Percentiles rank a stretch among this genome's conserved stretches.
Evolutionary conservation across 2,888 invertebrate genomes (phyloP).

Genomic region (Tillus elongatus): DNA sequence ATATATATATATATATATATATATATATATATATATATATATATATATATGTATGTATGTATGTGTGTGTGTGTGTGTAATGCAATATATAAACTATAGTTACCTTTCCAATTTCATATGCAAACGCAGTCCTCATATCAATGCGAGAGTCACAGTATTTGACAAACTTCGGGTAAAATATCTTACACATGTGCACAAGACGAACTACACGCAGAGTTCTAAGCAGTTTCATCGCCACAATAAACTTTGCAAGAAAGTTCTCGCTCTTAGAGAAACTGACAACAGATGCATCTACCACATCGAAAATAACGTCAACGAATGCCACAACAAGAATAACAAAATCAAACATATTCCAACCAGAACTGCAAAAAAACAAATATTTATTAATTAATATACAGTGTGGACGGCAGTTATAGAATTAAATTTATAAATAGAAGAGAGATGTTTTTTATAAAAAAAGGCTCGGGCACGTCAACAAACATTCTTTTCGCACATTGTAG

Average conservation of each 20-base stretch:
- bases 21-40: too few relatives aligned
- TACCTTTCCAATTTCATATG: constrained; percentile 2
- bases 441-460: too few relatives aligned
- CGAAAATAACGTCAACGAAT: background rate
- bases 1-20: too few relatives aligned
- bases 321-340: background rate
- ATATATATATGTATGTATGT: too few relatives aligned
- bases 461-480: too few relatives aligned
- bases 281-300: background rate
- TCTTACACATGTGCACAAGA: background rate
- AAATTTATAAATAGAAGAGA: too few relatives aligned
- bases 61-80: too few relatives aligned
- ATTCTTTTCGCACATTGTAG: too few relatives aligned
- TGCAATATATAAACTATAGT: too few relatives aligned
- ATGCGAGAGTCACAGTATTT: background rate
- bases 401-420: too few relatives aligned
- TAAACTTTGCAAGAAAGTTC: background rate
- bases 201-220: background rate
- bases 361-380: background rate
- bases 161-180: background rate
- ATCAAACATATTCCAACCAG: constrained; percentile 2
- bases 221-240: background rate
- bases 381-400: too few relatives aligned
- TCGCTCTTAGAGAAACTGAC: background rate
- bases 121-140: background rate